Evolutionary conservation across 1,140 invertebrate species (phyloP).

Genomic region (Mactra quadrangularis): DNA sequence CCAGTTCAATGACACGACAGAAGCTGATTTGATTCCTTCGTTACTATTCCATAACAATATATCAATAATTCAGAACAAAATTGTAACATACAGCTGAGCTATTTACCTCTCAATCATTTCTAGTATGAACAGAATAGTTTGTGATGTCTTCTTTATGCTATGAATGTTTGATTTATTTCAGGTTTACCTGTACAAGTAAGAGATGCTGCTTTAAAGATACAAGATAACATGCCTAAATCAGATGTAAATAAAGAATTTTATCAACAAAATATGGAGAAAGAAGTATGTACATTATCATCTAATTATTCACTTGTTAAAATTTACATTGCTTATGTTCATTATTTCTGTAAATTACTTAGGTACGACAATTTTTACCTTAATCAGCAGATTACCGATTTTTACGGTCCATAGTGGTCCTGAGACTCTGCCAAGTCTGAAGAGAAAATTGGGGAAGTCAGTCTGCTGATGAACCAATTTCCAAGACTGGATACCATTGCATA

Average conservation of each 20-base stretch:
- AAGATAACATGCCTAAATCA: constrained; percentile 97
- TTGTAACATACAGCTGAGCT: too few species aligned
- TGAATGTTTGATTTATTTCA: too few species aligned
- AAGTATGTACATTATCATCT: constrained; percentile 78
- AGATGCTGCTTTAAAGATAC: constrained; percentile 97
- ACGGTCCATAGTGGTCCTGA: background rate
- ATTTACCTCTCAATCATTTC: too few species aligned
- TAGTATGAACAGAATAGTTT: too few species aligned
- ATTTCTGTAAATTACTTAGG: background rate
- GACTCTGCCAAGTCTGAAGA: background rate
- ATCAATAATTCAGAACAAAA: too few species aligned
- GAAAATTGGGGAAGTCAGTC: too few species aligned
- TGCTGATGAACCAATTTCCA: too few species aligned
- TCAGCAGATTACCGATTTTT: background rate
- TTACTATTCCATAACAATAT: too few species aligned
- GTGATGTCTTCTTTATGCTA: too few species aligned
- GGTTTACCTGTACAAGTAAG: constrained; percentile 90
- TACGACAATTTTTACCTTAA: background rate
- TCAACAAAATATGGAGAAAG: constrained; percentile 89
- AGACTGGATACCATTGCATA: too few species aligned
- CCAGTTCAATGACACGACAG: too few species aligned
- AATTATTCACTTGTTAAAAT: background rate
- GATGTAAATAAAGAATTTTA: constrained; percentile 99
- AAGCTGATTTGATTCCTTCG: too few species aligned
- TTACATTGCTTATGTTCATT: background rate